Evolutionary conservation across 2,113 vertebrate genomes (phyloP).

Genomic region (Marcusenius ussheri): DNA sequence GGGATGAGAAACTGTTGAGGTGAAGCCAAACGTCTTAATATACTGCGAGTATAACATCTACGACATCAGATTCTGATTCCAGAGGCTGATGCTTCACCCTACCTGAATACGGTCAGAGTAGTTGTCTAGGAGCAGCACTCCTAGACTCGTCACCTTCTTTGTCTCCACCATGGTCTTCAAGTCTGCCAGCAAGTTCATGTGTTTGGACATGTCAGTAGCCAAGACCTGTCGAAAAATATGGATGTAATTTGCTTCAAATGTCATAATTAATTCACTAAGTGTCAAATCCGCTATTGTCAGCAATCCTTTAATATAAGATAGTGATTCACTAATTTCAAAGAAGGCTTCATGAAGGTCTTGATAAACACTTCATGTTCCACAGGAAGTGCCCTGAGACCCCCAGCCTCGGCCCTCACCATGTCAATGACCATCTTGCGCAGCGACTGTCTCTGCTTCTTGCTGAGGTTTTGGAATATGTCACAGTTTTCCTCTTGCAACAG

Average conservation of each 20-base stretch:
- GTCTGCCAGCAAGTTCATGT: slow-evolving; percentile 88
- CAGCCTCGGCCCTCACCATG: slow-evolving; percentile 60
- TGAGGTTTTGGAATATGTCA: slow-evolving; percentile 83
- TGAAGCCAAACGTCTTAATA: background rate
- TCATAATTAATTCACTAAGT: background rate
- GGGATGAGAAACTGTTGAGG: background rate
- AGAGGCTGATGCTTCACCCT: background rate
- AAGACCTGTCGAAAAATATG: slow-evolving; percentile 64
- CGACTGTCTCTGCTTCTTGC: slow-evolving; percentile 74
- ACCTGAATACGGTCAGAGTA: slow-evolving; percentile 90
- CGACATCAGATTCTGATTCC: background rate
- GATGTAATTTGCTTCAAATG: background rate
- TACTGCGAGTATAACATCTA: background rate
- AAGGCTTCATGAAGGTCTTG: background rate
- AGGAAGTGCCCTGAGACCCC: background rate
- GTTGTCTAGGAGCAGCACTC: slow-evolving; percentile 82
- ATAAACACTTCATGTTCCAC: background rate
- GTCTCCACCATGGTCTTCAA: slow-evolving; percentile 95
- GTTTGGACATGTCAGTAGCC: slow-evolving; percentile 92
- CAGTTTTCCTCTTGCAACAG: slow-evolving; percentile 85
- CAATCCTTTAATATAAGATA: background rate
- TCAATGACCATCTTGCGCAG: slow-evolving; percentile 85
- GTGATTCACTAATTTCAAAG: background rate
- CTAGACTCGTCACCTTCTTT: slow-evolving; percentile 88
- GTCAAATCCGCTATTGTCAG: background rate